These are phyloP conservation scores for Drosophila prosaltans DNA, from an alignment of 1,140 invertebrate species.

Conservation along the genomic window DNA sequence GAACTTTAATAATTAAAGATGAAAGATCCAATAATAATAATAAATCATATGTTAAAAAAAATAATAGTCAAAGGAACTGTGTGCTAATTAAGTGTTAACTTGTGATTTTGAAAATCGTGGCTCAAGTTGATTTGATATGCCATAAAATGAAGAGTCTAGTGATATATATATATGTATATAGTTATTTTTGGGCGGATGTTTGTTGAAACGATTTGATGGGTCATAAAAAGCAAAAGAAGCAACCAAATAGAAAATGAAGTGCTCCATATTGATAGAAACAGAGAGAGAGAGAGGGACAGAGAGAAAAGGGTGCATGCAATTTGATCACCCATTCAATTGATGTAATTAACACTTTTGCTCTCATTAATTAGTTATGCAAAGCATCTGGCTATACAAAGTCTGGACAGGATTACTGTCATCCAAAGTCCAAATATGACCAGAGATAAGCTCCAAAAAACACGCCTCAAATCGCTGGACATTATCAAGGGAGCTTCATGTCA, in stretches of 20 bases:
- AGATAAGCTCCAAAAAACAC: conserved; percentile 46
- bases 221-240: conserved; percentile 34
- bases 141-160: conserved; percentile 49
- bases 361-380: conserved; percentile 7
- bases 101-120: conserved; percentile 57
- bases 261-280: not conserved
- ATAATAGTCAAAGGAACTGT: conserved; percentile 47
- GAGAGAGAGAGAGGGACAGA: not conserved
- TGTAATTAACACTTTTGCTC: conserved; percentile 1
- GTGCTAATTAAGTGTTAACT: conserved; percentile 65
- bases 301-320: not conserved
- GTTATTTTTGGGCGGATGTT: conserved; percentile 57
- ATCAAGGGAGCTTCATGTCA: conserved; percentile 57
- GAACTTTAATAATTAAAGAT: conserved; percentile 40
- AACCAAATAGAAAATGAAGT: not conserved
- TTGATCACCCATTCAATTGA: conserved; percentile 10
- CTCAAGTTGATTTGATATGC: conserved; percentile 53
- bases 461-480: conserved; percentile 26
- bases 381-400: not conserved
- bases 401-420: not conserved
- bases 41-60: conserved; percentile 33
- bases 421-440: not conserved
- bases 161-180: conserved; percentile 24
- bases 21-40: conserved; percentile 37
- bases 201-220: conserved; percentile 48